A percentile compares a stretch with the other conserved stretches of the same genome.
Conservation (phyloP, 2,888 invertebrate genomes). For the Ormyrus labotus region DNA sequence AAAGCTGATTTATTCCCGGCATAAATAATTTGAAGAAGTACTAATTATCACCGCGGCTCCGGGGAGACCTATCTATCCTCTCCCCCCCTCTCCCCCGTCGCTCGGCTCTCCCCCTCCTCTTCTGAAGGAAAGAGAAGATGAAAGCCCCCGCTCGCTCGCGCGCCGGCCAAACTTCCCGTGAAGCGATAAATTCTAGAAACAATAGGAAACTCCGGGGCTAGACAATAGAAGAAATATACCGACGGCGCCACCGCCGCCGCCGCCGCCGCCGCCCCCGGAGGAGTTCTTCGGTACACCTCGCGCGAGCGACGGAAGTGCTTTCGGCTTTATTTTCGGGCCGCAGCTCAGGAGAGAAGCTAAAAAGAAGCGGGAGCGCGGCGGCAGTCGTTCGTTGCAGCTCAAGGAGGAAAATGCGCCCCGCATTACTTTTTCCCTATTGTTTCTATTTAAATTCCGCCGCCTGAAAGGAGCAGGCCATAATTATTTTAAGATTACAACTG, state of each 20-base stretch:
- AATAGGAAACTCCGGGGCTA: slow-evolving; percentile 73
- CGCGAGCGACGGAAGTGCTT: slow-evolving; percentile 62
- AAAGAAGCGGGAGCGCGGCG: slow-evolving; percentile 14
- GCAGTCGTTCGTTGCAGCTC: neutral
- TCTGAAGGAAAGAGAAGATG: slow-evolving; percentile 64
- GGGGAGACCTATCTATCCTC: slow-evolving; percentile 62
- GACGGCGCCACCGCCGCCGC: slow-evolving; percentile 54
- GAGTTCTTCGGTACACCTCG: slow-evolving; percentile 2
- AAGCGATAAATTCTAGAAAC: slow-evolving; percentile 74
- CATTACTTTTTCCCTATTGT: too few species aligned
- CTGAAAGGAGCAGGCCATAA: too few species aligned
- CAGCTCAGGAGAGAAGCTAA: neutral
- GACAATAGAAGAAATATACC: slow-evolving; percentile 74
- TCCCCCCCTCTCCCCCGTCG: slow-evolving; percentile 10
- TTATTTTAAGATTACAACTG: too few species aligned
- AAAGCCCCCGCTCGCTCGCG: slow-evolving; percentile 69
- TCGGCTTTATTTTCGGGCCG: slow-evolving; percentile 48
- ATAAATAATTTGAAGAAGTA: slow-evolving; percentile 74
- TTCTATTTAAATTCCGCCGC: too few species aligned
- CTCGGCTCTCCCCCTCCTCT: neutral
- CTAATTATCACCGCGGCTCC: slow-evolving; percentile 70
- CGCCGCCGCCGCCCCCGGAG: slow-evolving; percentile 48
- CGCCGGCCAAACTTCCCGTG: slow-evolving; percentile 73
- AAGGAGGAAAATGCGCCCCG: neutral
- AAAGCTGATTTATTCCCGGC: slow-evolving; percentile 72